A percentile compares a stretch with the other conserved stretches of the same genome.
Evolutionary conservation across 2,888 invertebrate genomes (phyloP).

Genomic region (Perizoma flavofasciatum): DNA sequence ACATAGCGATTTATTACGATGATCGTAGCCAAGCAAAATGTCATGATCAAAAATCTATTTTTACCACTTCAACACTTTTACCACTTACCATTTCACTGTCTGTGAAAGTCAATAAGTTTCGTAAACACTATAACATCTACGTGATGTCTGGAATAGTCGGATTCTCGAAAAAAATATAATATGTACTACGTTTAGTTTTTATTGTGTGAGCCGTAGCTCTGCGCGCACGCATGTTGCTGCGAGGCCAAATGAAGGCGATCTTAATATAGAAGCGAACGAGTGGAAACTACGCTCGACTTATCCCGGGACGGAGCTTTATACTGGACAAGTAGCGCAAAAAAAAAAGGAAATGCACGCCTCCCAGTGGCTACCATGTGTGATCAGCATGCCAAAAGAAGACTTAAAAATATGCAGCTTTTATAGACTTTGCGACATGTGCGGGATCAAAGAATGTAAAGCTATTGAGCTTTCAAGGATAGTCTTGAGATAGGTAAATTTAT

Average conservation of each 20-base stretch:
- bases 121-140: slow-evolving; percentile 36
- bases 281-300: slow-evolving; percentile 60
- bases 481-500: too few relatives aligned
- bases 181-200: slow-evolving; percentile 78
- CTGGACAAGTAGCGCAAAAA: slow-evolving; percentile 40
- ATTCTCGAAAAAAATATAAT: slow-evolving; percentile 76
- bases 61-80: slow-evolving; percentile 31
- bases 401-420: slow-evolving; percentile 10
- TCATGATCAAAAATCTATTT: slow-evolving; percentile 33
- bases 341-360: slow-evolving; percentile 46
- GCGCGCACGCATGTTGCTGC: slow-evolving; percentile 70
- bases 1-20: neutral
- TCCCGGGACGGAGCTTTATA: slow-evolving; percentile 70
- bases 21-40: slow-evolving; percentile 15
- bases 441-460: neutral
- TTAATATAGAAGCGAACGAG: slow-evolving; percentile 78
- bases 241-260: slow-evolving; percentile 73
- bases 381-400: slow-evolving; percentile 8
- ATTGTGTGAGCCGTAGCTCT: slow-evolving; percentile 62
- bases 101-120: slow-evolving; percentile 24
- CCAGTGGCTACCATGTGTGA: slow-evolving; percentile 29
- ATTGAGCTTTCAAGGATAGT: neutral
- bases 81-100: slow-evolving; percentile 49
- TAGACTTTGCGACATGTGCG: slow-evolving; percentile 17
- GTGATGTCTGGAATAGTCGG: slow-evolving; percentile 61